Percentiles rank a stretch among this genome's conserved stretches.
Evolutionary conservation across 2,113 vertebrate genomes (phyloP).

Genomic region (Ramphastos sulfuratus): DNA sequence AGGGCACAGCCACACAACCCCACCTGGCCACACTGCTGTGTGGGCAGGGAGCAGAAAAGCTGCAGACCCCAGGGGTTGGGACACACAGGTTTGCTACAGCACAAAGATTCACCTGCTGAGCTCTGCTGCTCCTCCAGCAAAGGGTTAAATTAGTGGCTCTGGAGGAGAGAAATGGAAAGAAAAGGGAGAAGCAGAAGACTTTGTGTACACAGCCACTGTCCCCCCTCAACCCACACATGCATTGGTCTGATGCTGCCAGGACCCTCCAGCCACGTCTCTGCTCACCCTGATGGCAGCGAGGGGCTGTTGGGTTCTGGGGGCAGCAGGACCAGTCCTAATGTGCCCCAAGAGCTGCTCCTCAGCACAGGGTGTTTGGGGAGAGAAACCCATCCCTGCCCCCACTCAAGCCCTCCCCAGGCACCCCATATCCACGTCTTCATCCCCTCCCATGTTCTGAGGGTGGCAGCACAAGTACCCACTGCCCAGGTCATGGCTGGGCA

Average conservation of each 20-base stretch:
- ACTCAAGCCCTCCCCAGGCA: neutral
- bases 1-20: neutral
- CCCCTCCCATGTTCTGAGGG: rapidly evolving
- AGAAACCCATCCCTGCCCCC: neutral
- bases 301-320: neutral
- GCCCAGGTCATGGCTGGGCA: rapidly evolving
- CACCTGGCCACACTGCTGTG: neutral
- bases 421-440: rapidly evolving
- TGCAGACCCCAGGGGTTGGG: rapidly evolving
- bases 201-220: rapidly evolving
- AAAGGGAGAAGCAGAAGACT: neutral
- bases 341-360: neutral
- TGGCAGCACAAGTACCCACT: rapidly evolving
- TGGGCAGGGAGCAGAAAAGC: neutral
- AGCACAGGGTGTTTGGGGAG: rapidly evolving
- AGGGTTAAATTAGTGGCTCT: neutral
- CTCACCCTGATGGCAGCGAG: neutral
- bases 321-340: neutral
- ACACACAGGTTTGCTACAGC: neutral
- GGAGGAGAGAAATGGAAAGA: neutral
- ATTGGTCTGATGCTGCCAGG: rapidly evolving
- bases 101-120: neutral
- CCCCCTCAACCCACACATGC: rapidly evolving
- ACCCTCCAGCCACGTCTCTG: neutral
- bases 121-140: neutral